Conservation (phyloP, 2,888 invertebrate species). For the Barypeithes pellucidus region DNA sequence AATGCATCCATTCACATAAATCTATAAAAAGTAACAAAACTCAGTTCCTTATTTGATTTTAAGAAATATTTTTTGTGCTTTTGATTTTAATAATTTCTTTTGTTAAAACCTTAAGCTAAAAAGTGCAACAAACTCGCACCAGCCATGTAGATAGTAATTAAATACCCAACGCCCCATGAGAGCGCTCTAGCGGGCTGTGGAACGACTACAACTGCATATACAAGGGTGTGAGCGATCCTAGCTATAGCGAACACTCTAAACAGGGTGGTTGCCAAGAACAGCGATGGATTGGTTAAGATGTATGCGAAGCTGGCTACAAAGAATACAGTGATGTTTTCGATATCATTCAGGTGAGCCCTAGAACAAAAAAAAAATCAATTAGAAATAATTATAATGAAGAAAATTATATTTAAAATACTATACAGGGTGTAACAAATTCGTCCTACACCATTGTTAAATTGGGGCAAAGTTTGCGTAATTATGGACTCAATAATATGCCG, state of each 20-base stretch:
- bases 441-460: too few relatives aligned
- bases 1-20: too few relatives aligned
- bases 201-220: slow-evolving; percentile 62
- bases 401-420: too few relatives aligned
- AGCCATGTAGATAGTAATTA: slow-evolving; percentile 64
- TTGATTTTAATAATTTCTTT: background rate
- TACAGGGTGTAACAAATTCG: too few relatives aligned
- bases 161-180: slow-evolving; percentile 59
- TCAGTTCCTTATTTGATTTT: too few relatives aligned
- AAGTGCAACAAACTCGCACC: slow-evolving; percentile 38
- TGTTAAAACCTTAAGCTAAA: slow-evolving; percentile 9
- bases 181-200: slow-evolving; percentile 64
- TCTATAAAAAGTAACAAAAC: too few relatives aligned
- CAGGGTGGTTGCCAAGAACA: slow-evolving; percentile 69
- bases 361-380: slow-evolving; percentile 58
- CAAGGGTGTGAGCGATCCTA: slow-evolving; percentile 62
- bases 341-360: slow-evolving; percentile 80
- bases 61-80: background rate
- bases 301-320: slow-evolving; percentile 76
- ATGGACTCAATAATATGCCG: too few relatives aligned
- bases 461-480: too few relatives aligned
- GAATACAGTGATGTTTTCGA: slow-evolving; percentile 80
- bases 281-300: slow-evolving; percentile 74
- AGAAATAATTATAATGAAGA: too few relatives aligned
- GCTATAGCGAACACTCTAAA: slow-evolving; percentile 58